Conservation (phyloP, 2,888 invertebrate species). For the Acanthopleura granulata region DNA sequence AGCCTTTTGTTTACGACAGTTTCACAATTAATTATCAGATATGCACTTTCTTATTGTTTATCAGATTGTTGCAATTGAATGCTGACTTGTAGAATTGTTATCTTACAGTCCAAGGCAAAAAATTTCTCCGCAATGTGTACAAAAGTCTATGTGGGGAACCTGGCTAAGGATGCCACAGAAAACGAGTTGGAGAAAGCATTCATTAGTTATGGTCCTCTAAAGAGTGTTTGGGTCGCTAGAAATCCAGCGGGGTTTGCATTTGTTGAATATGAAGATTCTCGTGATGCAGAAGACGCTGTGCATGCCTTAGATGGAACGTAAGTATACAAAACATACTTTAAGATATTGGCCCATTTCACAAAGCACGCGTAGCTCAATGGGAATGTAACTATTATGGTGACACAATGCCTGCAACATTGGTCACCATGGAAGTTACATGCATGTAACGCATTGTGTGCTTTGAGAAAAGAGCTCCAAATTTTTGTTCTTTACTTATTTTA, state of each 20-base stretch:
- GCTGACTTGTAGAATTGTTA: too few species aligned
- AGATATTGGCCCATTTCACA: too few species aligned
- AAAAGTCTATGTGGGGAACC: conserved; percentile 93
- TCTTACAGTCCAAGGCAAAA: too few species aligned
- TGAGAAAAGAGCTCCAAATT: too few species aligned
- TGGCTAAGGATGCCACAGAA: conserved; percentile 90
- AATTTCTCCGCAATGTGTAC: not conserved
- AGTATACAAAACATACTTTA: conserved; percentile 30
- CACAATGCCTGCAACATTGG: too few species aligned
- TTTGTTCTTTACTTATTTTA: too few species aligned
- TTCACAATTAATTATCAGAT: not conserved
- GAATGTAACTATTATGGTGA: too few species aligned
- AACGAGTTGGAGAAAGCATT: conserved; percentile 89
- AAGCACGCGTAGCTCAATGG: too few species aligned
- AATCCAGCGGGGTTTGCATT: conserved; percentile 83
- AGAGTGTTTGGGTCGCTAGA: conserved; percentile 94
- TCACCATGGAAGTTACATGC: too few species aligned
- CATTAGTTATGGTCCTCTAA: conserved; percentile 87
- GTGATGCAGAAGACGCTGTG: conserved; percentile 70
- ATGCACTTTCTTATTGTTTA: not conserved
- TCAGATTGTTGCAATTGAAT: too few species aligned
- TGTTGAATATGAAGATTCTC: conserved; percentile 69
- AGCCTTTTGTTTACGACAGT: not conserved
- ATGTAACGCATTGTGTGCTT: too few species aligned
- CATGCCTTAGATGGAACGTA: conserved; percentile 69